These are phyloP conservation scores for Epistrophe eligans DNA, from an alignment of 2,888 invertebrate genomes.

Conservation along the genomic window DNA sequence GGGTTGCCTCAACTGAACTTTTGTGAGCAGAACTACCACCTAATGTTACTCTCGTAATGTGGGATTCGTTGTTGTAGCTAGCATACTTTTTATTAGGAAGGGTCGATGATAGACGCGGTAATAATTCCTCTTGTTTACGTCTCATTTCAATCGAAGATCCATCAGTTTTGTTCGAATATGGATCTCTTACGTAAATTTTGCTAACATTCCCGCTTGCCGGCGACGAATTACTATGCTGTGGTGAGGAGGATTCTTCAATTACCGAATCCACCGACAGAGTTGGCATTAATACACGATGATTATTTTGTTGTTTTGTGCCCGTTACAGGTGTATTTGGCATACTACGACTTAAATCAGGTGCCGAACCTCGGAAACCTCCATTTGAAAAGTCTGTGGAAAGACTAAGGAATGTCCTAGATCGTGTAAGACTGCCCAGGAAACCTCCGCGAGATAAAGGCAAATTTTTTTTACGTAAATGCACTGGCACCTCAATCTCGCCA, in stretches of 20 bases:
- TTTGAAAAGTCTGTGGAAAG: conserved; percentile 79
- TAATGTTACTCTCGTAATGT: conserved; percentile 53
- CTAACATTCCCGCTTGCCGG: conserved; percentile 63
- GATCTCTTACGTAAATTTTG: conserved; percentile 67
- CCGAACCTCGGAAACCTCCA: conserved; percentile 81
- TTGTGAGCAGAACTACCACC: conserved; percentile 33
- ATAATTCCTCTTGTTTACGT: conserved; percentile 58
- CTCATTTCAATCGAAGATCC: conserved; percentile 68
- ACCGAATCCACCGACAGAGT: conserved; percentile 79
- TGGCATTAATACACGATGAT: conserved; percentile 76
- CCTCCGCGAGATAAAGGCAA: conserved; percentile 80
- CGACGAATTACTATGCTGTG: conserved; percentile 68
- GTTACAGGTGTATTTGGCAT: conserved; percentile 82
- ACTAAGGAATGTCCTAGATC: conserved; percentile 86
- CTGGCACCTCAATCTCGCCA: conserved; percentile 82
- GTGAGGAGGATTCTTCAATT: conserved; percentile 78
- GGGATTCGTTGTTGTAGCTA: conserved; percentile 35
- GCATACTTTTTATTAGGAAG: conserved; percentile 61
- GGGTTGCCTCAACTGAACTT: conserved; percentile 52
- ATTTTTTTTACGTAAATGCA: conserved; percentile 80
- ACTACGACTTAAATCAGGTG: conserved; percentile 83
- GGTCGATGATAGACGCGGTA: conserved; percentile 71
- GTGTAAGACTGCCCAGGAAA: conserved; percentile 85
- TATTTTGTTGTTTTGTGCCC: conserved; percentile 76
- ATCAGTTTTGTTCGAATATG: conserved; percentile 43